Conservation (phyloP, 2,113 vertebrate species). For the Rostratula benghalensis region DNA sequence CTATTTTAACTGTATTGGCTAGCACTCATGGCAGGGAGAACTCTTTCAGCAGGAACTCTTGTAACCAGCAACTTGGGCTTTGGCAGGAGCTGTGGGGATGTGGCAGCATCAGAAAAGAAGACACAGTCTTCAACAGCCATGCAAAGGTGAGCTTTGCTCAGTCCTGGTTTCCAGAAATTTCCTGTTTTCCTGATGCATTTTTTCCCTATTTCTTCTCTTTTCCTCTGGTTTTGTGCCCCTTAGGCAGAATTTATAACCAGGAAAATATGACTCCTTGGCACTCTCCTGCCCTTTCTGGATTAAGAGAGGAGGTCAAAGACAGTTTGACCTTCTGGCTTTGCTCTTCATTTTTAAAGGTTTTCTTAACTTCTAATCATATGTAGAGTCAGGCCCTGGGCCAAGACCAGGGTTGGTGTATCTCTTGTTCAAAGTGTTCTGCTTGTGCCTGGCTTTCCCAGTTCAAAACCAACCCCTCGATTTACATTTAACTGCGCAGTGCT, state of each 20-base stretch:
- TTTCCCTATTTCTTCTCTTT: neutral
- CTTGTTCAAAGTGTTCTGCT: neutral
- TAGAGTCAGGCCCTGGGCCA: neutral
- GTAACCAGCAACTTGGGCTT: neutral
- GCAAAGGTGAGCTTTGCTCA: neutral
- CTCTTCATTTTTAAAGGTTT: neutral
- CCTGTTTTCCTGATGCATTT: fast-evolving
- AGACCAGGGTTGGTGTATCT: neutral
- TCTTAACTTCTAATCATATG: neutral
- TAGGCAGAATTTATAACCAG: neutral
- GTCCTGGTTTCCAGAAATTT: neutral
- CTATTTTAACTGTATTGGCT: fast-evolving
- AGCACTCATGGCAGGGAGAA: fast-evolving
- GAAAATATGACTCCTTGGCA: neutral
- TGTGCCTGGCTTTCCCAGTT: neutral
- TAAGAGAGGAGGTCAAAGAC: neutral
- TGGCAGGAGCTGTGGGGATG: neutral
- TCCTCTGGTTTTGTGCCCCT: neutral
- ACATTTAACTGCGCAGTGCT: neutral
- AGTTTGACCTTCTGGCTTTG: neutral
- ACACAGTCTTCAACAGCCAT: fast-evolving
- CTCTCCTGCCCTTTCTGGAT: neutral
- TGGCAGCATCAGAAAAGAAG: neutral
- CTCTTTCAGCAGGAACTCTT: neutral
- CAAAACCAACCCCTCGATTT: neutral